Conservation (phyloP, 2,113 vertebrate genomes). For the Proteles cristata region DNA sequence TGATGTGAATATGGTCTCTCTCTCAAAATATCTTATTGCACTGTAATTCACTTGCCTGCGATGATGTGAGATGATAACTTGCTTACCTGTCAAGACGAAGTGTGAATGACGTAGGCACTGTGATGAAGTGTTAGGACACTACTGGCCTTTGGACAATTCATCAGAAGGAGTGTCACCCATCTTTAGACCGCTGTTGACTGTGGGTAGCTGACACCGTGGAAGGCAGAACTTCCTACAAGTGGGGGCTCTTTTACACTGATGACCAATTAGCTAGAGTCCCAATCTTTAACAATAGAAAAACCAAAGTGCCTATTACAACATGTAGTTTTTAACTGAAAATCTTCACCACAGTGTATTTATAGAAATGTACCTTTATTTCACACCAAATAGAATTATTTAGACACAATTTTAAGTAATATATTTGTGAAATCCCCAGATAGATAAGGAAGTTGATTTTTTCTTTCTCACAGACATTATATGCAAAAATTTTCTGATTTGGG, state of each 20-base stretch:
- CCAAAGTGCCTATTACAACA: not conserved
- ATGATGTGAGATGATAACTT: not conserved
- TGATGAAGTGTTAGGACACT: not conserved
- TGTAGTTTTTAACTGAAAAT: not conserved
- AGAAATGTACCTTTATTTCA: not conserved
- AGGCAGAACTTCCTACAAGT: not conserved
- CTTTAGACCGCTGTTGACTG: not conserved
- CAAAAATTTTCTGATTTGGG: not conserved
- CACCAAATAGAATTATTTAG: not conserved
- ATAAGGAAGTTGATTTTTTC: not conserved
- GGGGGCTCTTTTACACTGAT: not conserved
- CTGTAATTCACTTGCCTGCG: not conserved
- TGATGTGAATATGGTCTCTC: not conserved
- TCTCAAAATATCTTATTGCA: not conserved
- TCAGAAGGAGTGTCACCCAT: not conserved
- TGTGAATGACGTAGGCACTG: no score
- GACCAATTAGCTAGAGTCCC: not conserved
- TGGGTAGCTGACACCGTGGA: not conserved
- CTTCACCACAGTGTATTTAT: not conserved
- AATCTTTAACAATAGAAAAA: not conserved
- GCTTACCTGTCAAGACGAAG: not conserved
- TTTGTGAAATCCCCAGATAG: not conserved
- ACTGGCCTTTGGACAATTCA: not conserved
- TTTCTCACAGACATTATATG: not conserved
- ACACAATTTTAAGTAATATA: not conserved